Conservation (phyloP, 2,113 vertebrate species). For the Ovibos moschatus region DNA sequence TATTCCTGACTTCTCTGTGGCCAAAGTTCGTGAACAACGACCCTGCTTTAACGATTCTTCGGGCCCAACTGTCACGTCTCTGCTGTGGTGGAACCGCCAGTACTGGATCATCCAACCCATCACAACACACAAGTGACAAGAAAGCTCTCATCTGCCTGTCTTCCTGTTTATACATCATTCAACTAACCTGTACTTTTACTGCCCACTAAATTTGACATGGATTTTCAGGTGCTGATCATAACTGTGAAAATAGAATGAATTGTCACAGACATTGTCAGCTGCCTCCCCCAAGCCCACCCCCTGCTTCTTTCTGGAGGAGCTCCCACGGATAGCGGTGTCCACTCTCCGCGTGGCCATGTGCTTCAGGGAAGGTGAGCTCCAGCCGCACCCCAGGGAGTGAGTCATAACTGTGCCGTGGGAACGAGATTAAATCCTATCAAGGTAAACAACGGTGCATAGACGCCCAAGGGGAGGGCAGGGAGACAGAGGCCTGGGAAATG, state of each 20-base stretch:
- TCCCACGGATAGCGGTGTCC: accelerated
- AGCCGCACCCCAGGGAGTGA: background rate
- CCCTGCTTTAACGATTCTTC: accelerated
- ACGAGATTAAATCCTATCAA: background rate
- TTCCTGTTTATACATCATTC: background rate
- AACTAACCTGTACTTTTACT: background rate
- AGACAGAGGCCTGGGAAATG: background rate
- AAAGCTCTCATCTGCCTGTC: background rate
- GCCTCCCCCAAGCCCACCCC: background rate
- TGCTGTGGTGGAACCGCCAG: background rate
- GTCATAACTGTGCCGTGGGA: background rate
- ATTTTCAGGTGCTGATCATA: background rate
- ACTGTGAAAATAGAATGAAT: background rate
- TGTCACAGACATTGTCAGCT: accelerated
- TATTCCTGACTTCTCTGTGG: background rate
- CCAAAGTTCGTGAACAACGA: no score
- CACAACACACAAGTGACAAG: background rate
- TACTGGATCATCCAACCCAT: background rate
- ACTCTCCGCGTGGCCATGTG: accelerated
- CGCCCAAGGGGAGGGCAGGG: background rate
- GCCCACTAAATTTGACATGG: no score
- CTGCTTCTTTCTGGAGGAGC: background rate
- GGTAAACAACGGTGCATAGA: background rate
- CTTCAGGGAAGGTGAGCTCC: background rate
- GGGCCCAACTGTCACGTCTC: accelerated